Evolutionary conservation across 2,888 invertebrate genomes (phyloP).

Genomic region (Acanthosepion lycidas): DNA sequence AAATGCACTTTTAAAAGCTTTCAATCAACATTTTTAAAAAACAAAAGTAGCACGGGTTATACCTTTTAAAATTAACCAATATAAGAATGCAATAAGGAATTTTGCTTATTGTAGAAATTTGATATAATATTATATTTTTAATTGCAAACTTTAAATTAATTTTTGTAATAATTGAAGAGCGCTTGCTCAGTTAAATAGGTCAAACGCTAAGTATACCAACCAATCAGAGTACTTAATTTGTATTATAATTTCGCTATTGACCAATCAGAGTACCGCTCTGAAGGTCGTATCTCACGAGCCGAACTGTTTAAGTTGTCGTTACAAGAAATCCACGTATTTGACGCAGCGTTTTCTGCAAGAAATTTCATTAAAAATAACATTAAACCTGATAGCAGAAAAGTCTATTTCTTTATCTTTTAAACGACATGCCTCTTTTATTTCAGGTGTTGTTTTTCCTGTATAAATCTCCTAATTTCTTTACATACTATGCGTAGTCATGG

Average conservation of each 20-base stretch:
- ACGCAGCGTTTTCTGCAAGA: neutral
- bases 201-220: neutral
- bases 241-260: constrained; percentile 40
- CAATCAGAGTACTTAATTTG: neutral
- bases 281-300: neutral
- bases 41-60: no score
- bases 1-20: no score
- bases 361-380: neutral
- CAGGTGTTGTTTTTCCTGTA: neutral
- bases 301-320: constrained; percentile 33
- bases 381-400: neutral
- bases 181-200: neutral
- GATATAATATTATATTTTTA: no score
- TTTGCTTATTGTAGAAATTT: no score
- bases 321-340: neutral
- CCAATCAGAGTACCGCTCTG: neutral
- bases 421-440: neutral
- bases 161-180: neutral
- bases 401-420: neutral
- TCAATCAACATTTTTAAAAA: no score
- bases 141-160: no score
- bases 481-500: neutral
- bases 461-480: neutral
- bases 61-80: no score
- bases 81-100: no score